These are phyloP conservation scores for Ondatra zibethicus DNA, from an alignment of 2,113 vertebrate genomes.

Conservation along the genomic window DNA sequence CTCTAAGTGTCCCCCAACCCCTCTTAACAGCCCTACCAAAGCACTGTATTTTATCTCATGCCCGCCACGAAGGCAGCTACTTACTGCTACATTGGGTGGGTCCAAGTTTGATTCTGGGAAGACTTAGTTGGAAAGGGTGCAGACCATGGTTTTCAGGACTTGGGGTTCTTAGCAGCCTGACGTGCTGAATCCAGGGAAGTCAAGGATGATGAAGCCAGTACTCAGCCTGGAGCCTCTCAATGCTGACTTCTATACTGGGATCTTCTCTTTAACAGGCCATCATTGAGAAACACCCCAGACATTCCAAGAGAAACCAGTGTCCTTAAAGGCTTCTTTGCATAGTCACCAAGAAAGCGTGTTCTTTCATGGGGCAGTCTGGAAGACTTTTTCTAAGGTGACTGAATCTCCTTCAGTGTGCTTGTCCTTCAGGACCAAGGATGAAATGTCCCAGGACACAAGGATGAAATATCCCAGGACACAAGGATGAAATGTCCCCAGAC, in stretches of 20 bases:
- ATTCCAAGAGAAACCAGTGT: neutral
- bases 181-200: neutral
- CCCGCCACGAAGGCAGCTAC: neutral
- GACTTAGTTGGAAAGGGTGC: neutral
- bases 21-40: neutral
- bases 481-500: neutral
- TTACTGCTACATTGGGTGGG: neutral
- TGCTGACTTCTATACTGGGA: neutral
- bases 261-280: neutral
- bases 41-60: neutral
- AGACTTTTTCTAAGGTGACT: neutral
- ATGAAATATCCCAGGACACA: neutral
- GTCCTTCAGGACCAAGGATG: neutral
- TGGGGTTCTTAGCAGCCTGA: neutral
- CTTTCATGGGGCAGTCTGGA: neutral
- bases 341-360: neutral
- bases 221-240: neutral
- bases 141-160: neutral
- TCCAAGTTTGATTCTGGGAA: neutral
- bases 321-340: neutral
- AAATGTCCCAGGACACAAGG: neutral
- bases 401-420: neutral
- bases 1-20: neutral
- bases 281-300: neutral
- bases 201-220: neutral